Base-by-base conservation (phyloP, 92 coral and sea anemone species). In the Actinernus sp. region DNA sequence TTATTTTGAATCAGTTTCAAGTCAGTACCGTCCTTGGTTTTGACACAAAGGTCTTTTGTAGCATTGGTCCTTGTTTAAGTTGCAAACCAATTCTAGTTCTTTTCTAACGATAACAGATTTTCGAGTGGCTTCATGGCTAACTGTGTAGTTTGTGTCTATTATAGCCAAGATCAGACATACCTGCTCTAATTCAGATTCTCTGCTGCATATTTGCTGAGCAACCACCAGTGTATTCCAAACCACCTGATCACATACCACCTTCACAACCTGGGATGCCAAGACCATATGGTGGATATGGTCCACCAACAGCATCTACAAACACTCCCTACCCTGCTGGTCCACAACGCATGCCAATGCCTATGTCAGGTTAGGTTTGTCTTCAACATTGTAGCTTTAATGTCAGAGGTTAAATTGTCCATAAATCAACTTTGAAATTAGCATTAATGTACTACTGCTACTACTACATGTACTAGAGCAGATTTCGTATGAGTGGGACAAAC, bases 211-310 rank as follows among this genome's bases (percentile, higher is more conserved):
- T 93, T 79, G 97, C 98, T 26, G 94, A 87, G 30, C 76, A 71
- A n/a, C 89, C 97, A 0, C 98, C 98, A 17, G 98, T 93, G 5
- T 93, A 74, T 86, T 40, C 98, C 55, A 83, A 65, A 23, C 85
- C 73, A 0, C 13, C 83, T 33, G 71, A 64, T 16, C 34, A 64
- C 25, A 45, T 49, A 31, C 83, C 71, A 8, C 89, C 78, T 20
- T 63, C 55, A 10, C 49, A 65, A 34, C 81, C 77, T 49, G 84
- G 82, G 8, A 76, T 41, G 44, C 86, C 52, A 13, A 68, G 79
- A 7, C 84, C 50, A 6, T 74, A 69, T 63, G 81, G 84, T 0
- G 81, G 88, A 0, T 73, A 74, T 2, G 68, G 68, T 39, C 83
- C 92, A 18, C 71, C 86, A 20, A 76, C 70, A 31, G 51, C 85